phyloP scores from a whole-genome alignment of 2,113 vertebrate genomes.

The Xerus inauris region DNA sequence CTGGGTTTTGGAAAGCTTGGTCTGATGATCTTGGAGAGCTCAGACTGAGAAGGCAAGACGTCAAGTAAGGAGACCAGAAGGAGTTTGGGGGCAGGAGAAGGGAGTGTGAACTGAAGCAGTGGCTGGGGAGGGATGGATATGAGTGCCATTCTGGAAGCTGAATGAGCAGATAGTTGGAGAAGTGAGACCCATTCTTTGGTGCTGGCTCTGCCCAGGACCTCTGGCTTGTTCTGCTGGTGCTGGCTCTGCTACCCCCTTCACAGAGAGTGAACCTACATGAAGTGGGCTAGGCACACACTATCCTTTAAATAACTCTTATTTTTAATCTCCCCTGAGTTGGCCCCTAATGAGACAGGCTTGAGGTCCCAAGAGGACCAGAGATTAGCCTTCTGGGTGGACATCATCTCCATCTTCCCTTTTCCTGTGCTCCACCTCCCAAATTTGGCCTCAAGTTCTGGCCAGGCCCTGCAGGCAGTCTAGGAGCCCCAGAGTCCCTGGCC shows the following conservation, averaged over 20 bases:
- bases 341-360: not conserved
- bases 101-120: not conserved
- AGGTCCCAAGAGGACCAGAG: not conserved
- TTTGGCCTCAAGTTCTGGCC: constrained; percentile 49
- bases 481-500: constrained; percentile 31
- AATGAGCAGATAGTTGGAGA: not conserved
- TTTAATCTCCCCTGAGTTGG: not conserved
- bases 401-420: constrained; percentile 5
- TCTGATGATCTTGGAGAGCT: not conserved
- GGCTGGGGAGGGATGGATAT: not conserved
- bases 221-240: not conserved
- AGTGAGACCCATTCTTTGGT: not conserved
- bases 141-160: not conserved
- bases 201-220: not conserved
- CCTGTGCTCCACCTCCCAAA: not conserved
- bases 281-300: not conserved
- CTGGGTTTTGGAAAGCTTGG: not conserved
- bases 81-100: not conserved
- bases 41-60: not conserved
- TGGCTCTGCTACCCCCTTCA: not conserved
- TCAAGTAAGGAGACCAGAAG: not conserved
- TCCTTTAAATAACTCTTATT: not conserved
- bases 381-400: not conserved
- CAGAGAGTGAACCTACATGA: not conserved
- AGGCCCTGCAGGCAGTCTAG: not conserved